Evolutionary conservation across 2,113 vertebrate species (phyloP).

Genomic region (Carollia perspicillata): DNA sequence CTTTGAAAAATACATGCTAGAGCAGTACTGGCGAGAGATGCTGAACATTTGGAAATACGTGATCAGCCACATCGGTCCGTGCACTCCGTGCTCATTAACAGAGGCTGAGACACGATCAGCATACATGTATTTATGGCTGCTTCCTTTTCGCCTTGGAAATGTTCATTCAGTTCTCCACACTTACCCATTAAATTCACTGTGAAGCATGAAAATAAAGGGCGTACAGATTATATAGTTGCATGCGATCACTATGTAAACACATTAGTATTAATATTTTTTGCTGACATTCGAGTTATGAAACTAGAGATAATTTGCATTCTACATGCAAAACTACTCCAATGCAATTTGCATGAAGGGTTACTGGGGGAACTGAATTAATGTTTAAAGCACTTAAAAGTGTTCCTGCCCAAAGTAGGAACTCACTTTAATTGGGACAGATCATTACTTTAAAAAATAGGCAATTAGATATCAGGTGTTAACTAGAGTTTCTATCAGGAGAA

Average conservation of each 20-base stretch:
- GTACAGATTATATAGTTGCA: not conserved
- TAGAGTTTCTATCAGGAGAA: not conserved
- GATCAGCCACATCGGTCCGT: not conserved
- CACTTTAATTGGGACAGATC: not conserved
- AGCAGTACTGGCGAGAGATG: not conserved
- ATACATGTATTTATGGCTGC: not conserved
- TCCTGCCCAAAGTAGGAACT: not conserved
- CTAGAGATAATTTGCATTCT: not conserved
- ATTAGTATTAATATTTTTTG: not conserved
- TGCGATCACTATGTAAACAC: not conserved
- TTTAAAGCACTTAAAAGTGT: not conserved
- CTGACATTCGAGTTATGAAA: not conserved
- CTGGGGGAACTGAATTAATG: not conserved
- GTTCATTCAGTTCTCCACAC: not conserved
- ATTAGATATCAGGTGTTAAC: not conserved
- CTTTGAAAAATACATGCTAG: not conserved
- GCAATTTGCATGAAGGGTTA: not conserved
- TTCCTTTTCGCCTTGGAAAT: accelerated
- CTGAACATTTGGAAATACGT: not conserved
- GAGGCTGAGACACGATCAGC: not conserved
- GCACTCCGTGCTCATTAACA: not conserved
- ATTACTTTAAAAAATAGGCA: conserved; percentile 11
- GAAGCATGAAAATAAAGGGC: not conserved
- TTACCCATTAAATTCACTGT: not conserved
- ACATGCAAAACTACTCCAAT: not conserved